Evolutionary conservation across 1,140 invertebrate genomes (phyloP), one percentile per base, ranked within the genome.

Genomic region (Periplaneta americana): DNA sequence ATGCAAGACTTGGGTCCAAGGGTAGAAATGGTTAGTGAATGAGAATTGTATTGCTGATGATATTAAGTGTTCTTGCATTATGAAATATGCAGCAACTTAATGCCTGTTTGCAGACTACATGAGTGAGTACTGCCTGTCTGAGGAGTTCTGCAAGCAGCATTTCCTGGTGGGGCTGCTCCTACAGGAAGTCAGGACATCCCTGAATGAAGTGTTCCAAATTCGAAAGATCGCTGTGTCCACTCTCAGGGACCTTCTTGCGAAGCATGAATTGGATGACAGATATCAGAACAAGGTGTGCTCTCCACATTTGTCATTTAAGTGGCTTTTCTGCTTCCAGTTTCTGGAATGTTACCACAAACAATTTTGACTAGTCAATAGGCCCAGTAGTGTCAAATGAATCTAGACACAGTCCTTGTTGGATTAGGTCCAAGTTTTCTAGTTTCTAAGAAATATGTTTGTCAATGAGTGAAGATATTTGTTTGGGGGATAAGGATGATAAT

Each of bases 261-360:
- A 99, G 88, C 98, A 99, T 88, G 95, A 98, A 84, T 91, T 97
- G 85, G 98, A 99, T 88, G 95, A 97, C 86, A 89, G 98, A 82
- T 99, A 98, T 87, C 92, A 94, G 84, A 91, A 91, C 83, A 91
- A 93, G 84, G 89, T 89, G 83, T 34, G 13, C n/a, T n/a, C n/a
- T n/a, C n/a, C n/a, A n/a, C n/a, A n/a, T n/a, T n/a, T n/a, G n/a
- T n/a, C 39, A 57, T 57, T 15, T 57, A 57, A 57, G 22, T 57
- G 13, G 22, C 39, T 57, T 57, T 13, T 57, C 22, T 57, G 13
- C 22, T 22, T 57, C 39, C 39, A 15, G 13, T 57, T n/a, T n/a
- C n/a, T n/a, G n/a, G n/a, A n/a, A n/a, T n/a, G n/a, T n/a, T n/a
- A n/a, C n/a, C n/a, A n/a, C n/a, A n/a, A n/a, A n/a, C n/a, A n/a